phyloP scores from a whole-genome alignment of 2,113 vertebrate species.

The Sarotherodon lohbergeri region DNA sequence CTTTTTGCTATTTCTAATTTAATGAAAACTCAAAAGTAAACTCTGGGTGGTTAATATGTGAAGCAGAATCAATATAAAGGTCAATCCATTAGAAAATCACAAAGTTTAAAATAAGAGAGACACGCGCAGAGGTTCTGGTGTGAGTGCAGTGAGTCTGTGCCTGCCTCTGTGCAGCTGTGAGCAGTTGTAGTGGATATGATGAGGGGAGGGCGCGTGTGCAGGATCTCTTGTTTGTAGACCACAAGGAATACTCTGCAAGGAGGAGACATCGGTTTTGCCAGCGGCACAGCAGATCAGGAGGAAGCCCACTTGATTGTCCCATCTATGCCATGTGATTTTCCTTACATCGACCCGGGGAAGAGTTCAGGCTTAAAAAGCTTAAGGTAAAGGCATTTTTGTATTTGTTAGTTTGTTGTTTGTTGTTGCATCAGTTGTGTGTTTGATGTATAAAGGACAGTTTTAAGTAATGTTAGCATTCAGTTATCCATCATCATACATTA shows the following conservation, averaged over 20 bases:
- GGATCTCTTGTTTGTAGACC: constrained; percentile 4
- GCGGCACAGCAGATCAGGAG: not conserved
- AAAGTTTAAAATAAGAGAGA: not conserved
- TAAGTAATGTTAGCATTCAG: not conserved
- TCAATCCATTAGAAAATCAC: not conserved
- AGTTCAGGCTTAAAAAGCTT: not conserved
- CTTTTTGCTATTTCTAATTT: not conserved
- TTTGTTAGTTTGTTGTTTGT: too few relatives aligned
- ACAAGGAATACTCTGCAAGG: not conserved
- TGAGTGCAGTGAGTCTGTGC: not conserved
- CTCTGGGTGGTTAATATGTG: not conserved
- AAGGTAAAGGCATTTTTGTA: constrained; percentile 18
- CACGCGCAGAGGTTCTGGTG: not conserved
- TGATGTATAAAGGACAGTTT: not conserved
- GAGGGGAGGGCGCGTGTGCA: not conserved
- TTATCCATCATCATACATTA: not conserved
- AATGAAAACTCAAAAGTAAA: not conserved
- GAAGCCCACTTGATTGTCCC: not conserved
- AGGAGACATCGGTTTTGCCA: not conserved
- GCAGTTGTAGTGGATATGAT: not conserved
- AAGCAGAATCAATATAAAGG: not conserved
- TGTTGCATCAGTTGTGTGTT: not conserved
- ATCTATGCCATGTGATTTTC: constrained; percentile 35
- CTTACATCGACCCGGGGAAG: not conserved
- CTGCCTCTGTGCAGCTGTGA: not conserved